A percentile compares a stretch with the other conserved stretches of the same genome.
Evolutionary conservation across 2,888 invertebrate genomes (phyloP).

Genomic region (Xiphydria camelus): DNA sequence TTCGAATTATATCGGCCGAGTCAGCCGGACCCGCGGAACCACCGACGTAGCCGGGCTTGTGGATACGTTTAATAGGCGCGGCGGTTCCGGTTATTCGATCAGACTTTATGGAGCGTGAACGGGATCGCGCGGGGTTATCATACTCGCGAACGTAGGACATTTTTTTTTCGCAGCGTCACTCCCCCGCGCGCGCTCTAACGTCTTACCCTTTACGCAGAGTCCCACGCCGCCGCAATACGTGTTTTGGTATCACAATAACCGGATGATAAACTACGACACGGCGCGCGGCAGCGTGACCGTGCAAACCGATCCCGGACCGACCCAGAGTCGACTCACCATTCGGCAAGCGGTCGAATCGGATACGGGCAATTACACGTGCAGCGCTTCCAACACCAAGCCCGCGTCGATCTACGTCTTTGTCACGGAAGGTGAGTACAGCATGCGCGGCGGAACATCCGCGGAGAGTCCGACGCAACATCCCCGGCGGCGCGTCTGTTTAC

Average conservation of each 20-base stretch:
- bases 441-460: constrained; percentile 7
- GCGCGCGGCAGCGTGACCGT: constrained; percentile 80
- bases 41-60: no score
- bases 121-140: no score
- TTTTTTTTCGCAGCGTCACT: no score
- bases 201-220: no score
- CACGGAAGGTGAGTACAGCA: constrained; percentile 74
- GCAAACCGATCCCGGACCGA: constrained; percentile 81
- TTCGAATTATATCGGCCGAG: no score
- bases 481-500: no score
- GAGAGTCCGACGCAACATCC: background rate
- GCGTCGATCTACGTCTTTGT: constrained; percentile 89
- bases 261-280: constrained; percentile 91
- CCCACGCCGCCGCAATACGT: constrained; percentile 92
- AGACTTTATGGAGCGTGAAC: no score
- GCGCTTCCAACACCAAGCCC: constrained; percentile 86
- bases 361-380: constrained; percentile 91
- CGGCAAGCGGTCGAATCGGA: constrained; percentile 80
- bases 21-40: no score
- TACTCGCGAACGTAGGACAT: no score
- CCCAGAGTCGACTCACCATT: constrained; percentile 84
- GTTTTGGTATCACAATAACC: constrained; percentile 93
- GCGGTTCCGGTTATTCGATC: no score
- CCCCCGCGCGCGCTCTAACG: no score
- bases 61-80: no score